Base-by-base conservation (phyloP, 2,113 vertebrate species). In the Cololabis saira region DNA sequence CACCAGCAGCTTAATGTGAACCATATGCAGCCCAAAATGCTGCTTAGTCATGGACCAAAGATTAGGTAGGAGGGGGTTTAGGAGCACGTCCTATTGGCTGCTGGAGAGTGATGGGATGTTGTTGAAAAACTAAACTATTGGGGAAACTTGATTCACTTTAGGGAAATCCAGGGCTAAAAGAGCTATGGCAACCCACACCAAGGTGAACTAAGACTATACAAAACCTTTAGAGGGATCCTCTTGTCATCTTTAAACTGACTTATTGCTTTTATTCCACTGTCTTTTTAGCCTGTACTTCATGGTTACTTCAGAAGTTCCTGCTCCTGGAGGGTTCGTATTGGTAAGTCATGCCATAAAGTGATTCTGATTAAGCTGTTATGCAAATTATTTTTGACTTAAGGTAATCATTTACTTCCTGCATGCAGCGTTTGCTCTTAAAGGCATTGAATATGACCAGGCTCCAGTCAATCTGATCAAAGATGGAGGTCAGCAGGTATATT, bases 221-320 rank as follows among this genome's bases (percentile, higher is more conserved):
- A 16, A 19, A 3, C 45, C 9, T 47, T 47, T 11, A 8, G 18
- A 47, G n/a, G 7, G 1, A 47, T 18, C 1, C 2, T 17, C 1
- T 18, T 5, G 9, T 17, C n/a, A 14, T 47, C 53, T 61, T n/a
- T 3, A 19, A 50, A 22, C 30, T 22, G 27, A 62, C 1, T 80
- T 0, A 48, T 8, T 24, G 54, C 3, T 53, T 27, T 64, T 18
- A 0, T 1, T 71, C 33, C 18, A 9, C 2, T 18, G 13, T 41
- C n/a, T 18, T 0, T 57, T 22, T 78, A 99, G 98, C 95, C 97
- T 0, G 61, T 97, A 67, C 95, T 99, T 60, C 94, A 98, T 66
- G 94, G 95, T 81, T 99, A 98, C 88, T 99, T 95, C 91, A 95
- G 96, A 90, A 99, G 98, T 65, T 98, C 97, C 67, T 99, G 98